Conservation (phyloP, 2,113 vertebrate genomes). For the Malurus cyaneus region DNA sequence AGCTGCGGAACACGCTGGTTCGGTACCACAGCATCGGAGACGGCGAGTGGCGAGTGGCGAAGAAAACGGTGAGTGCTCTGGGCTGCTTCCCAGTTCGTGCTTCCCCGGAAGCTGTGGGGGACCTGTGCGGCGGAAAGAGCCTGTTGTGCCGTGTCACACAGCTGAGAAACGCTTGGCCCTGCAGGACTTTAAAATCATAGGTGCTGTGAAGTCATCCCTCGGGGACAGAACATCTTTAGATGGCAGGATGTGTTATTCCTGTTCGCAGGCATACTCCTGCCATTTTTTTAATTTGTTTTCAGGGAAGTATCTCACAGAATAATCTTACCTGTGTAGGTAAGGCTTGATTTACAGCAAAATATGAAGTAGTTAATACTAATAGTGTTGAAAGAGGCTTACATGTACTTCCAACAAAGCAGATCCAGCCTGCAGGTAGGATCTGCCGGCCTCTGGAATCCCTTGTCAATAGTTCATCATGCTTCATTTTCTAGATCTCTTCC, state of each 20-base stretch:
- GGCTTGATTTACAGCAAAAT: neutral
- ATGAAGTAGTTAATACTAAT: neutral
- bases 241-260: neutral
- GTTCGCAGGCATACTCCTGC: fast-evolving
- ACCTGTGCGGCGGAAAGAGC: too few relatives aligned
- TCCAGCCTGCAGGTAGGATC: neutral
- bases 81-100: fast-evolving
- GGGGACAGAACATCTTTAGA: neutral
- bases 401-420: neutral
- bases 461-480: neutral
- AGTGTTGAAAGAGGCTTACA: neutral
- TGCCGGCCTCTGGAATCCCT: neutral
- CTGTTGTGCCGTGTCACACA: fast-evolving
- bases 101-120: neutral
- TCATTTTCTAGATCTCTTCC: neutral
- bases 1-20: slow-evolving; percentile 70
- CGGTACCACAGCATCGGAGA: slow-evolving; percentile 73
- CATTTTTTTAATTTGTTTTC: neutral
- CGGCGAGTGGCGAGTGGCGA: slow-evolving; percentile 68
- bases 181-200: neutral
- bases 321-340: neutral
- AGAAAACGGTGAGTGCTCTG: slow-evolving; percentile 66
- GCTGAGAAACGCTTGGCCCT: neutral
- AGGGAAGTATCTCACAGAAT: neutral
- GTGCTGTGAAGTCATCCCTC: neutral